Evolutionary conservation across 2,888 invertebrate genomes (phyloP), one percentile per base, ranked within the genome.

Genomic region (Dusona sp.): DNA sequence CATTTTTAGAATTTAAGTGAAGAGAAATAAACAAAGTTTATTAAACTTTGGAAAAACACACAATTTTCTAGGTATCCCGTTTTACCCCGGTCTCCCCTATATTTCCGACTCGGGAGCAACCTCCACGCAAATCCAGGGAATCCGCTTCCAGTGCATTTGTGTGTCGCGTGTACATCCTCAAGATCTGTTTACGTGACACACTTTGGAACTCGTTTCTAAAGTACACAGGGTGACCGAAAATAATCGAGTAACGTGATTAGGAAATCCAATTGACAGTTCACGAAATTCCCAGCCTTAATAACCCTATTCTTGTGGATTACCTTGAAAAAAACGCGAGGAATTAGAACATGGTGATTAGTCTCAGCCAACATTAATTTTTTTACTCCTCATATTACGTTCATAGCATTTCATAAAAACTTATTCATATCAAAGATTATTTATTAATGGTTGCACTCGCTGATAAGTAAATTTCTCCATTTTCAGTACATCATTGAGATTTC

Each of bases 131-230:
- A 77, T 77, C 51, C 70, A 16, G 36, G 29, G 7, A 48, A 70
- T 33, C 70, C 33, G 48, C 48, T 36, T 38, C 25, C 38, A 38
- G 51, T 79, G 11, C 36, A 29, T 77, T 65, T 25, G 48, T 22
- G 36, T 64, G 65, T 51, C 36, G 25, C 22, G 38, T 25, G 11
- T 22, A 29, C 57, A 33, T 29, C 64, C 16, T 83, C 48, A 48
- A 45, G 22, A 16, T 8, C 51, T 61, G 36, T 77, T 77, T 70
- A 61, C 48, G 64, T 25, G 70, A 78, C 22, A 64, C 67, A 57
- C 67, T 67, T 57, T 68, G 7, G 25, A 67, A 67, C 38, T 74
- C 51, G 29, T 22, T 74, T 22, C 19, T 33, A 51, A 73, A 74
- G 9, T 36, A 29, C n/a, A 67, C 51, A n/a, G 22, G 11, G 29